Conservation (phyloP, 1,140 invertebrate species). For the Drosophila chauvacae region DNA sequence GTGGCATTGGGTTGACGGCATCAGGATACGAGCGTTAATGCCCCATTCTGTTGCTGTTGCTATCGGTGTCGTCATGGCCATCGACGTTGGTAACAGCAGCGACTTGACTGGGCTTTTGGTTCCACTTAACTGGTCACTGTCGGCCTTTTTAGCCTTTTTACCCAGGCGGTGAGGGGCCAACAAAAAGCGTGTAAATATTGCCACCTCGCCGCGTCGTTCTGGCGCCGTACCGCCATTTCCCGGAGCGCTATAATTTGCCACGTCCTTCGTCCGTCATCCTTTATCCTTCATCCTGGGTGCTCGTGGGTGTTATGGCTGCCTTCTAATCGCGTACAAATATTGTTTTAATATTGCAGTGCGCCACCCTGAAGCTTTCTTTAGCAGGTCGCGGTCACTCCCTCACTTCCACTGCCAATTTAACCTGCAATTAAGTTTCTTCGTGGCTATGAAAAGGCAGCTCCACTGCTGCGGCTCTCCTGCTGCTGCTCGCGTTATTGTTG, state of each 20-base stretch:
- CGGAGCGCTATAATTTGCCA: slow-evolving; percentile 47
- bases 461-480: not conserved
- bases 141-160: slow-evolving; percentile 49
- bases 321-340: slow-evolving; percentile 70
- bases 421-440: slow-evolving; percentile 69
- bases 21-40: slow-evolving; percentile 36
- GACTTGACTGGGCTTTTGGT: slow-evolving; percentile 47
- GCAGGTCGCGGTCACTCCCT: slow-evolving; percentile 6
- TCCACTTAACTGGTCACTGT: slow-evolving; percentile 58
- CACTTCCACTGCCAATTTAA: slow-evolving; percentile 35
- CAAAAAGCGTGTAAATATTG: slow-evolving; percentile 70
- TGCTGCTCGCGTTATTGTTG: slow-evolving; percentile 46
- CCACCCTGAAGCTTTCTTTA: slow-evolving; percentile 53
- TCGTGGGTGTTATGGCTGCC: slow-evolving; percentile 35
- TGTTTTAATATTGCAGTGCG: slow-evolving; percentile 65
- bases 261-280: slow-evolving; percentile 29
- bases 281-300: slow-evolving; percentile 16
- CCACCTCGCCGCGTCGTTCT: slow-evolving; percentile 58
- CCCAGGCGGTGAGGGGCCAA: slow-evolving; percentile 40
- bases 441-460: slow-evolving; percentile 29
- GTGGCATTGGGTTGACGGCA: slow-evolving; percentile 28
- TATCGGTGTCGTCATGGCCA: slow-evolving; percentile 56
- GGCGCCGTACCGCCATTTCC: slow-evolving; percentile 65
- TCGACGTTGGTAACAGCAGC: slow-evolving; percentile 35
- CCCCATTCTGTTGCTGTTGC: slow-evolving; percentile 30